Evolutionary conservation across 2,888 invertebrate genomes (phyloP).

Genomic region (Lepidonotus clava): DNA sequence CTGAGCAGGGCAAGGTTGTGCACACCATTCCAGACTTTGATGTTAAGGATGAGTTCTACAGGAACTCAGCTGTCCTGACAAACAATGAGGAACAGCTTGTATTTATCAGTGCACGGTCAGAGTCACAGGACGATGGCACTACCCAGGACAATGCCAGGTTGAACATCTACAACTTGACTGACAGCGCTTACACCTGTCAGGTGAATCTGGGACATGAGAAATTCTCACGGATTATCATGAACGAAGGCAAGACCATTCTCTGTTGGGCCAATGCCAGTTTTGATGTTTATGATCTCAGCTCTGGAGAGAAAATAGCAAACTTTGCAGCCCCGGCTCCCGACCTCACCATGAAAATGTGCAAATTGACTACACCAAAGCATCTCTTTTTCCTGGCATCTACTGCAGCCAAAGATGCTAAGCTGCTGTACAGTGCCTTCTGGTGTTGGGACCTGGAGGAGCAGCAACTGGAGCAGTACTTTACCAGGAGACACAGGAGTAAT

Average conservation of each 20-base stretch:
- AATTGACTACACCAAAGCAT: slow-evolving; percentile 49
- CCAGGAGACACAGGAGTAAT: not conserved
- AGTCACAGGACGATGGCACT: slow-evolving; percentile 37
- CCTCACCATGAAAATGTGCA: slow-evolving; percentile 54
- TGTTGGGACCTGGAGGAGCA: slow-evolving; percentile 58
- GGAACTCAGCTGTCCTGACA: slow-evolving; percentile 55
- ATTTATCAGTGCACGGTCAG: slow-evolving; percentile 57
- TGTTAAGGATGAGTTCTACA: slow-evolving; percentile 63
- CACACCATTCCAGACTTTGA: slow-evolving; percentile 56
- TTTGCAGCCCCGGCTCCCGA: slow-evolving; percentile 53
- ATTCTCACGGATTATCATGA: slow-evolving; percentile 28
- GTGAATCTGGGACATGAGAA: slow-evolving; percentile 57
- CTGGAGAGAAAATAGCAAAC: slow-evolving; percentile 14
- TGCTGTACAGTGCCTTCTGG: slow-evolving; percentile 58
- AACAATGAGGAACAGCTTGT: slow-evolving; percentile 40
- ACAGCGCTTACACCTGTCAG: not conserved
- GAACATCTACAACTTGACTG: slow-evolving; percentile 42
- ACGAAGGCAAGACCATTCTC: slow-evolving; percentile 36
- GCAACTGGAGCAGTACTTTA: slow-evolving; percentile 11
- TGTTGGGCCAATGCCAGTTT: slow-evolving; percentile 59
- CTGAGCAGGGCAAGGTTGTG: not conserved
- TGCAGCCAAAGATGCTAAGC: not conserved
- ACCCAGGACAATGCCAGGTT: slow-evolving; percentile 55
- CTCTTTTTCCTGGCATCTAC: slow-evolving; percentile 54
- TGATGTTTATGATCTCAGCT: slow-evolving; percentile 56